Evolutionary conservation across 1,140 invertebrate genomes (phyloP).

Genomic region (Drosophila ogumai): DNA sequence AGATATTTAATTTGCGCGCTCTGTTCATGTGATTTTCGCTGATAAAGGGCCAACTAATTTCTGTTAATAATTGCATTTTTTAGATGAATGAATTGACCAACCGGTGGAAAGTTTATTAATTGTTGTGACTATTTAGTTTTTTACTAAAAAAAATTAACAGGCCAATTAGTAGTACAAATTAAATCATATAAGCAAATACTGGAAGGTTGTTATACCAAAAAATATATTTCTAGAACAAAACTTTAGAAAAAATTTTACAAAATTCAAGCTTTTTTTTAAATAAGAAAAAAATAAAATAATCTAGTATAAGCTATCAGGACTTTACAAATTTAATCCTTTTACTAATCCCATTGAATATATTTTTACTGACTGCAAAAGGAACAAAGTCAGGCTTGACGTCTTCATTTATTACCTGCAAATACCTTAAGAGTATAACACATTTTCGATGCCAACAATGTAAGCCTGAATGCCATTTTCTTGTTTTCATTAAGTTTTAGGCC

Average conservation of each 20-base stretch:
- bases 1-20: slow-evolving; percentile 41
- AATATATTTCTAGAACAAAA: background rate
- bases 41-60: slow-evolving; percentile 35
- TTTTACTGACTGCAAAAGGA: no score
- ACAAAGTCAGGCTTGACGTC: background rate
- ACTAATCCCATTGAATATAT: background rate
- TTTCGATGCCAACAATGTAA: background rate
- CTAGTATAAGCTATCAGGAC: no score
- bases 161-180: background rate
- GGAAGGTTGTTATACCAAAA: background rate
- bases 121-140: background rate
- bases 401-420: background rate
- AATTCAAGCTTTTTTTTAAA: no score
- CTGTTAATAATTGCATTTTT: slow-evolving; percentile 38
- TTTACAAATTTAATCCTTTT: background rate
- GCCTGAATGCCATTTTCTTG: slow-evolving; percentile 3
- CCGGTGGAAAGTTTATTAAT: background rate
- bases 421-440: background rate
- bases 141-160: background rate
- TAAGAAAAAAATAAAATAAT: background rate
- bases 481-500: slow-evolving; percentile 1
- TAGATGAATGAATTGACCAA: background rate
- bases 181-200: background rate
- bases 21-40: slow-evolving; percentile 26
- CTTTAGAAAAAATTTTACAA: no score